These are phyloP conservation scores for Ceratina australensis DNA, from an alignment of 1,140 invertebrate genomes.

Conservation along the genomic window DNA sequence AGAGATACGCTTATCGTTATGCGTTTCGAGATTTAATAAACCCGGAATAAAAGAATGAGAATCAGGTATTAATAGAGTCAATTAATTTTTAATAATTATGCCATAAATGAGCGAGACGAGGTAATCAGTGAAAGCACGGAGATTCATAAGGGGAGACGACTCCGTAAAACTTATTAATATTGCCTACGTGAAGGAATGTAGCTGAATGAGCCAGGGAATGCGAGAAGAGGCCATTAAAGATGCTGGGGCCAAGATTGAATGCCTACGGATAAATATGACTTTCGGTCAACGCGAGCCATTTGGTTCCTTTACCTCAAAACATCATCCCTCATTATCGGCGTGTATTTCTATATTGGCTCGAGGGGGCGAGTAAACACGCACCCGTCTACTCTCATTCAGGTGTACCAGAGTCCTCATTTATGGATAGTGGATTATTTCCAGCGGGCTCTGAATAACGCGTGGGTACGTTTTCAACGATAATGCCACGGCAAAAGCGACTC, in stretches of 20 bases:
- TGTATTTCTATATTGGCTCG: neutral
- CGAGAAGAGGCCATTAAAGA: neutral
- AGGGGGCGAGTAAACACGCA: neutral
- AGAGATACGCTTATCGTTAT: no score
- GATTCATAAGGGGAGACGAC: neutral
- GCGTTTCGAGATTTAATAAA: no score
- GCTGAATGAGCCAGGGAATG: neutral
- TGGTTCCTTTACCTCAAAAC: no score
- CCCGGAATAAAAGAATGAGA: no score
- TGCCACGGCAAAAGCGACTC: neutral
- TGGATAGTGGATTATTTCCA: neutral
- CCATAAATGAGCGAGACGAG: no score
- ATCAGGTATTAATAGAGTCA: no score
- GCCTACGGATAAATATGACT: neutral
- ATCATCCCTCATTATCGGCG: neutral
- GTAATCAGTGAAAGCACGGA: no score
- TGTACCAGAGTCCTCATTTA: neutral
- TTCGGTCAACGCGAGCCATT: neutral
- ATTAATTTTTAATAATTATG: no score
- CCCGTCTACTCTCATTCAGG: neutral
- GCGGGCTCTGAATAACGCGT: neutral
- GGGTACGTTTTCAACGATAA: neutral
- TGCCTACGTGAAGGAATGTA: neutral
- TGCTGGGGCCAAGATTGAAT: neutral
- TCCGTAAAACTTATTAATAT: neutral